Evolutionary conservation across 2,113 vertebrate genomes (phyloP), one percentile per base, ranked within the genome.

Genomic region (Dicerorhinus sumatrensis): DNA sequence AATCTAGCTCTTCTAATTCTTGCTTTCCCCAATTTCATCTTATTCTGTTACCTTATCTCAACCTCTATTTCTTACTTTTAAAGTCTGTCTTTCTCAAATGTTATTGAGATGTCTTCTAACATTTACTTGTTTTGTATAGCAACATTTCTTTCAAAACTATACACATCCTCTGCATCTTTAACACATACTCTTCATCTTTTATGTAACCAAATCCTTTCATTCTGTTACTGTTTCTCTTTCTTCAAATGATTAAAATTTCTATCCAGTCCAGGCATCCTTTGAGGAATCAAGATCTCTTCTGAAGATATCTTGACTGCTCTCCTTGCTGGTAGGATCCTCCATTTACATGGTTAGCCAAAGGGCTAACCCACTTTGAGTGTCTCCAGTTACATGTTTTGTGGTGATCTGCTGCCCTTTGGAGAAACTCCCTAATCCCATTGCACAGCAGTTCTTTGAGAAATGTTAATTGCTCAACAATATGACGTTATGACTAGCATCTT

Each of bases 391-490:
- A 20, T 4, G 29, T 16, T 17, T 13, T 2, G 65, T 20, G 54
- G 14, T 23, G 6, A 33, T 48, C 70, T 23, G 25, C 7, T 67
- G 25, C 27, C 79, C 36, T 48, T 5, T 23, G 36, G 60, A 76
- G 56, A n/a, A 36, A 42, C 16, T 29, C 36, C 29, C 58, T 25
- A 46, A 27, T 27, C 16, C 58, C 36, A 11, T 6, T 7, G 23
- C 29, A 23, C 1, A 36, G 42, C 3, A 39, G 14, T 31, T 31
- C 70, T 33, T 3, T 17, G 79, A 76, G 31, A 54, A 46, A 42
- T 0, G 4, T 29, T 21, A 16, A 56, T 56, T 60, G 46, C 70
- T 39, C 48, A 67, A 16, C 48, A 7, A 13, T 1, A 36, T 0
- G 27, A 9, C 0, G 0, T 23, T 23, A 31, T 12, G 10, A 80